These are phyloP conservation scores for Leptinotarsa peninsularis DNA, from an alignment of 2,888 invertebrate genomes.

Conservation along the genomic window DNA sequence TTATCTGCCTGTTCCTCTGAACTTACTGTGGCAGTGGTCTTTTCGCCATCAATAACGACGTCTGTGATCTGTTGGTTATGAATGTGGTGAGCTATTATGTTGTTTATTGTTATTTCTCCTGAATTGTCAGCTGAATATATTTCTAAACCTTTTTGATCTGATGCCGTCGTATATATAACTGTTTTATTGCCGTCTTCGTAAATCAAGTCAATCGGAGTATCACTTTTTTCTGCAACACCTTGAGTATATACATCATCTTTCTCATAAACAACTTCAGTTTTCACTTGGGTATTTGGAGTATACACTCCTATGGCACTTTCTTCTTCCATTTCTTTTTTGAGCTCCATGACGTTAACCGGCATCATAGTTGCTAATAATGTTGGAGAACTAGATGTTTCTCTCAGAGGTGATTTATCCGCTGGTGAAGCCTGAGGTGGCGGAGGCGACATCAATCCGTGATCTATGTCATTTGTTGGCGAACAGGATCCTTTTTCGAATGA, in stretches of 20 bases:
- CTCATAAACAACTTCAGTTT: conserved; percentile 68
- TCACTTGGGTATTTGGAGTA: conserved; percentile 71
- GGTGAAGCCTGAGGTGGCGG: conserved; percentile 69
- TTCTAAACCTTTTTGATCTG: conserved; percentile 84
- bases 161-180: conserved; percentile 83
- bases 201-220: conserved; percentile 83
- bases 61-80: conserved; percentile 67
- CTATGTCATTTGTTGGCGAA: conserved; percentile 56
- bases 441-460: conserved; percentile 66
- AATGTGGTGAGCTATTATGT: conserved; percentile 65
- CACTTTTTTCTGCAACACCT: conserved; percentile 72
- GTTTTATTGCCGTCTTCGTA: conserved; percentile 88
- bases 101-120: conserved; percentile 65
- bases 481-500: conserved; percentile 60
- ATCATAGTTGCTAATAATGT: conserved; percentile 89
- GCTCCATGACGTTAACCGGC: conserved; percentile 85
- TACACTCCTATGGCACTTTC: conserved; percentile 73
- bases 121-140: conserved; percentile 77
- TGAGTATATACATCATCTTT: conserved; percentile 67
- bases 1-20: conserved; percentile 66
- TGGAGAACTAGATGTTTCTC: conserved; percentile 75
- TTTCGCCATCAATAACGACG: conserved; percentile 69
- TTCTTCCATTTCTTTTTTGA: conserved; percentile 75
- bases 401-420: conserved; percentile 63
- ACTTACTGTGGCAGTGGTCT: conserved; percentile 69